Percentiles rank a stretch among this genome's conserved stretches.
These are phyloP conservation scores for Synergus japonicus DNA, from an alignment of 2,888 invertebrate species.

Conservation along the genomic window DNA sequence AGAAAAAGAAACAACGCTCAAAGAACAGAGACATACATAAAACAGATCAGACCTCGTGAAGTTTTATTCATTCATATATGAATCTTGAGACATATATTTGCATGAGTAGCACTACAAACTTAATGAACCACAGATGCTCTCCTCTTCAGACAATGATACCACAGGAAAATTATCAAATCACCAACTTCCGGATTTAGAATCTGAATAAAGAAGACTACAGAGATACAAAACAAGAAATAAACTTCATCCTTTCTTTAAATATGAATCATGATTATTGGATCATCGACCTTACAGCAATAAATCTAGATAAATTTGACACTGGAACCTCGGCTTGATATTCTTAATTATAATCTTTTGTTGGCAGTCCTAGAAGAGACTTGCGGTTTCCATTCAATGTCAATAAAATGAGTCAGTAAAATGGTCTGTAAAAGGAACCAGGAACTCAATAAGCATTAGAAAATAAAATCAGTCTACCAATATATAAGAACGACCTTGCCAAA, in stretches of 20 bases:
- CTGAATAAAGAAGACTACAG: neutral
- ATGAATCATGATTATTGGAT: neutral
- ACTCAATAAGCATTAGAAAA: neutral
- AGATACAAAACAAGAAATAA: too few species aligned
- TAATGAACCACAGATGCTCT: neutral
- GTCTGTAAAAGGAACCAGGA: conserved; percentile 15
- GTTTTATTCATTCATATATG: conserved; percentile 1
- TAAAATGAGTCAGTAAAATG: neutral
- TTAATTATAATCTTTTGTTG: neutral
- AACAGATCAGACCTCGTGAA: neutral
- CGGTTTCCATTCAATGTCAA: conserved; percentile 7
- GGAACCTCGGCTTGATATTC: neutral
- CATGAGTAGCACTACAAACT: neutral
- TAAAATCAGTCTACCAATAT: conserved; percentile 7
- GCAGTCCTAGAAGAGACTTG: neutral
- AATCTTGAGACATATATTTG: neutral
- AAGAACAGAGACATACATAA: neutral
- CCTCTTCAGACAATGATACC: neutral
- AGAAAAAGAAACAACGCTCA: neutral
- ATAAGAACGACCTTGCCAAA: conserved; percentile 16
- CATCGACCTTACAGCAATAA: neutral
- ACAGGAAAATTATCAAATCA: neutral
- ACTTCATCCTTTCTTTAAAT: too few species aligned
- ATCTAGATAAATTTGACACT: neutral
- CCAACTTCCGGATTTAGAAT: conserved; percentile 3